These are phyloP conservation scores for Sarcophaga caerulescens DNA, from an alignment of 2,888 invertebrate species.

Conservation along the genomic window DNA sequence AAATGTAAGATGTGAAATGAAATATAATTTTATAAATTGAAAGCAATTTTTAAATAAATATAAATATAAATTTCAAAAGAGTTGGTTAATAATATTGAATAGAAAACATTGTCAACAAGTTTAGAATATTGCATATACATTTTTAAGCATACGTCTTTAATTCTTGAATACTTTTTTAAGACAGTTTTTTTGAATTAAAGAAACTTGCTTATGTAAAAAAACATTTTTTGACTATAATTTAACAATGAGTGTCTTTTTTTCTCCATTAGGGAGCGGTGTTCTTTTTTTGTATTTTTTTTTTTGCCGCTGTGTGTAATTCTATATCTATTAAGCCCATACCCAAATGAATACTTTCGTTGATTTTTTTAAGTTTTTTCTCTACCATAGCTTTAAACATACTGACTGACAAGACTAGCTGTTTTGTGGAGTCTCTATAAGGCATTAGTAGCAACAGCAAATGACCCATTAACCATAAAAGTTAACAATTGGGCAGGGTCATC, in stretches of 20 bases:
- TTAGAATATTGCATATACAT: too few relatives aligned
- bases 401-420: conserved; percentile 1
- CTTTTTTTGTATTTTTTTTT: background rate
- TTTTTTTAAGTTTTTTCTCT: conserved; percentile 25
- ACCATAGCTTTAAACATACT: conserved; percentile 28
- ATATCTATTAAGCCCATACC: conserved; percentile 32
- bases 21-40: background rate
- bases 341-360: background rate
- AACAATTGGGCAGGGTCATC: conserved; percentile 62
- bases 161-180: too few relatives aligned
- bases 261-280: conserved; percentile 46
- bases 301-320: conserved; percentile 31
- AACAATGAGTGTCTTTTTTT: background rate
- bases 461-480: conserved; percentile 60
- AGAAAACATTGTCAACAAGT: too few relatives aligned
- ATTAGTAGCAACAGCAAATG: conserved; percentile 55
- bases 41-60: background rate
- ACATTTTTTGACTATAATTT: background rate
- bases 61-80: too few relatives aligned
- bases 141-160: too few relatives aligned
- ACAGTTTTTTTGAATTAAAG: too few relatives aligned
- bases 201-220: too few relatives aligned
- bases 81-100: too few relatives aligned
- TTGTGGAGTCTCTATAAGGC: conserved; percentile 48
- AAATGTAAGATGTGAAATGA: too few relatives aligned